phyloP scores from a whole-genome alignment of 1,140 invertebrate species.

The Chionoecetes opilio region DNA sequence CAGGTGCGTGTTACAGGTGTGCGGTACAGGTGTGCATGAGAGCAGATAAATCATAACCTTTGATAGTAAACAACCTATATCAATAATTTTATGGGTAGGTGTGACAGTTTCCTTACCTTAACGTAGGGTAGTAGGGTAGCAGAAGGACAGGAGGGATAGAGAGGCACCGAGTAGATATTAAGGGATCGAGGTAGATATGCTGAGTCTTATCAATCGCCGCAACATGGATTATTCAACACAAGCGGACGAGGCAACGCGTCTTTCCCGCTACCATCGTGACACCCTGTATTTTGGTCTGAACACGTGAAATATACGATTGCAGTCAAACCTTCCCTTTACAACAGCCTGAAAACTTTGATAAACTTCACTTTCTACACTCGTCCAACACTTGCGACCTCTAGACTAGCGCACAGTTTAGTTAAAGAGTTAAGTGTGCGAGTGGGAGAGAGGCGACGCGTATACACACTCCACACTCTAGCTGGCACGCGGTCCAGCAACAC shows the following conservation, averaged over 20 bases:
- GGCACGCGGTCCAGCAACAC: slow-evolving; percentile 1
- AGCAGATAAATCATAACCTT: not conserved
- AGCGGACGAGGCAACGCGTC: not conserved
- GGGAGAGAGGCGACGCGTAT: not conserved
- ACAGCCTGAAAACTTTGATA: not conserved
- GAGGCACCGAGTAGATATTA: not conserved
- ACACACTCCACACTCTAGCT: not conserved
- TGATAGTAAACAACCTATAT: not conserved
- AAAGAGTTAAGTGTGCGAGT: not conserved
- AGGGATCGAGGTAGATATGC: not conserved
- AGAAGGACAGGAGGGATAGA: not conserved
- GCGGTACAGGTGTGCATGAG: not conserved
- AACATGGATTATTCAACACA: not conserved
- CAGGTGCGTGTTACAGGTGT: not conserved
- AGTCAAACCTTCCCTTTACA: not conserved
- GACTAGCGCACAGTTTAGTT: not conserved
- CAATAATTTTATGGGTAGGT: not conserved
- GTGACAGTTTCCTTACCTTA: not conserved
- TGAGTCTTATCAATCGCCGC: not conserved
- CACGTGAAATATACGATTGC: not conserved
- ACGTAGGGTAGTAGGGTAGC: not conserved
- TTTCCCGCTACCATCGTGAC: not conserved
- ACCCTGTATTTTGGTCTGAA: not conserved
- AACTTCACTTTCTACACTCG: not conserved
- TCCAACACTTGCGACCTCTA: not conserved